Evolutionary conservation across 2,113 vertebrate genomes (phyloP), one percentile per base, ranked within the genome.

Genomic region (Oenanthe oenanthe): DNA sequence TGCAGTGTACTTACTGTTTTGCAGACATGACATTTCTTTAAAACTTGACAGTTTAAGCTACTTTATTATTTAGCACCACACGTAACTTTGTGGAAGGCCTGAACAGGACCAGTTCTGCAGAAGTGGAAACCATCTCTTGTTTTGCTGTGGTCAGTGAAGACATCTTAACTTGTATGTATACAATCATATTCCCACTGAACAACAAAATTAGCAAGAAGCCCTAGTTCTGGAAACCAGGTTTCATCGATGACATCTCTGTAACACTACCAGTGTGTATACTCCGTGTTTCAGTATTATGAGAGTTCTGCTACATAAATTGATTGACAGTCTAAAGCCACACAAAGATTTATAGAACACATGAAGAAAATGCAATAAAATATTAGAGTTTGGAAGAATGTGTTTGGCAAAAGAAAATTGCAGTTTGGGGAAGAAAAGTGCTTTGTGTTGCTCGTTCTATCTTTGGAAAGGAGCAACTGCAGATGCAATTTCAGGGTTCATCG

Each of bases 251-350:
- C 36, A 83, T 65, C 36, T 85, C 78, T 82, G 8, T 61, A 71
- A 75, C 58, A 26, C 21, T 29, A 51, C 56, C 40, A 71, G 42
- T 47, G 60, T 45, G 71, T 6, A 51, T 28, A 51, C 50, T 85
- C 84, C 7, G 21, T 86, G 96, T 96, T 87, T 97, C 95, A 89
- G 11, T 84, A 56, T 80, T 89, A 54, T n/a, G 54, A 79, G 57
- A 79, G 18, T 85, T 53, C 31, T 81, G 71, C 77, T 62, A 53
- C 21, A 87, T 34, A 65, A 95, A 95, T 51, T 60, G 50, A 91
- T 2, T 84, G 85, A 42, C 45, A 85, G 48, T 32, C 77, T 76
- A 61, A 89, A 79, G 0, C 6, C 67, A 83, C 79, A 84, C 77
- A 67, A 72, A 67, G 26, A 75, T 75, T 80, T 84, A 89, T 60